Base-by-base conservation (phyloP, 1,140 invertebrate genomes). In the Drosophila orosa region DNA sequence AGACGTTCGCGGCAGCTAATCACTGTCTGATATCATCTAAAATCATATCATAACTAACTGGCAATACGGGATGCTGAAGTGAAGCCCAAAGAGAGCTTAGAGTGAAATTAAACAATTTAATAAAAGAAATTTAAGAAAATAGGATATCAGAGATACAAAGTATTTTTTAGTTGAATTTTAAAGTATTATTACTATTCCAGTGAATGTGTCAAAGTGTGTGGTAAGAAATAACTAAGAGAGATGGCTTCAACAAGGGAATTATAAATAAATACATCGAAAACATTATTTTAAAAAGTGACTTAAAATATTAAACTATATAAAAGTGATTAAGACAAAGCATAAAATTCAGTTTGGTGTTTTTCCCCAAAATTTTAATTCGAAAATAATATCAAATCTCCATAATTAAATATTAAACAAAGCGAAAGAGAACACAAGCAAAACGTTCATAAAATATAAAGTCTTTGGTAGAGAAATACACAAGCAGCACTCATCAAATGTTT, bases 1-100 rank as follows among this genome's bases (percentile, higher is more conserved):
- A 62, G 77, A 89, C 84, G 80, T 62, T 31, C 39, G 55, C 65
- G 76, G 62, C 45, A 45, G 52, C 48, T 52, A 65, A 67, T 29
- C 59, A 42, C 8, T 17, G 22, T 48, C 31, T 59, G 57, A 78
- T 58, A 72, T 50, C 44, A 72, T 50, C 44, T 65, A 61, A 29
- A 39, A 47, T 58, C 35, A 50, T 47, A 66, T 25, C n/a, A 60
- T 17, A 44, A 33, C n/a, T 40, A 35, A 44, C 33, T 12, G 35
- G 31, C 62, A 37, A 29, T 17, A 13, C 62, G 60, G 27, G 6
- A 25, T 42, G 12, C 17, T 33, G 7, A 25, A 45, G 22, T 24
- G 17, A 27, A 22, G 13, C 13, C 24, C 17, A 13, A n/a, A n/a
- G n/a, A n/a, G n/a, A n/a, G n/a, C n/a, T n/a, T n/a, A 3, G 2